Base-by-base conservation (phyloP, 2,113 vertebrate genomes). In the Probosciger aterrimus region DNA sequence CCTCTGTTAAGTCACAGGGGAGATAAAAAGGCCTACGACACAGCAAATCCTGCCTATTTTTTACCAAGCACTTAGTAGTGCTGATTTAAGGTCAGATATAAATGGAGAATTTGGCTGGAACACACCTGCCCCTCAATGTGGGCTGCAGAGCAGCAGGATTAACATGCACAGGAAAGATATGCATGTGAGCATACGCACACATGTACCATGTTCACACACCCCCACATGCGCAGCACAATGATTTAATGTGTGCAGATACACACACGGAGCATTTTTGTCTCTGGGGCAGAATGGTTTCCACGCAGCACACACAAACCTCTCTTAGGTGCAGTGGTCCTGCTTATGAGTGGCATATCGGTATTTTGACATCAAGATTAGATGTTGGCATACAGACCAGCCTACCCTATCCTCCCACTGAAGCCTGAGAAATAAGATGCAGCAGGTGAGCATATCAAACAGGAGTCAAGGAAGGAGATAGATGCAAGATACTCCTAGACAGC, bases 331-430 rank as follows among this genome's bases (percentile, higher is more conserved):
- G 53, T 41, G 57, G 31, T 88, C 95, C 89, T 91, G 84, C 77
- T 87, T 84, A 31, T 28, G 75, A 64, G 65, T 91, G 91, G 74
- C 47, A 86, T 65, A 19, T 50, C 0, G 0, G 1, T 78, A 39
- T 95, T 92, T 93, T 90, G 73, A 87, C 27, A 4, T 83, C 37
- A 57, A 62, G 81, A 95, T 91, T 91, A 93, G 89, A 91, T 89
- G 35, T 0, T 78, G 60, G 33, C 0, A 0, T 44, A 47, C 30
- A 55, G 86, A 95, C 47, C 14, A 8, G 30, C 76, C 35, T 52
- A 23, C 57, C 49, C 69, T 71, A 11, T 79, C 84, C 86, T 73
- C 91, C 89, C 76, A 86, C 90, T 33, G 37, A 63, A 46, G 53
- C 46, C 63, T 74, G 82, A 75, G 76, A 88, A 86, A 93, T 82